Evolutionary conservation across 2,888 invertebrate species (phyloP), one percentile per base, ranked within the genome.

Genomic region (Microplitis manilae): DNA sequence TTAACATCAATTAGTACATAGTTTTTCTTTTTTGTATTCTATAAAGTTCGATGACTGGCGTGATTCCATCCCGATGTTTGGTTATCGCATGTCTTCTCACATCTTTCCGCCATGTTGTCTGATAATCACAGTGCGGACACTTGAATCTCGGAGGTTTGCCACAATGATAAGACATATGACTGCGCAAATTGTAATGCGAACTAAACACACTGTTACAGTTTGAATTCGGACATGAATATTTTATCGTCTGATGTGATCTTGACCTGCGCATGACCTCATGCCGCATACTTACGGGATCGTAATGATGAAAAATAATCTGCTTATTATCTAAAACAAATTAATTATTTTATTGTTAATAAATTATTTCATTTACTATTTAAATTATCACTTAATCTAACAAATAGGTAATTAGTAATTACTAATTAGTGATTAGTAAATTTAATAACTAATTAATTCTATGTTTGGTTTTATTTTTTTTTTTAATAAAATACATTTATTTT

Each of bases 111-210:
- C 89, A 87, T 74, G 85, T 88, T 30, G 89, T 87, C 17, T 86
- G 84, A 74, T 89, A 88, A 62, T 83, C 80, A 72, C 90, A 90
- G 70, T 88, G 87, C 0, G 89, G 89, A 80, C 90, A 90, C 71
- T 86, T 85, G 81, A 89, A 90, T 61, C 87, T 85, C 0, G 89
- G 89, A 73, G 84, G 80, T 75, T 88, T 86, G 5, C 90, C 90
- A 77, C 90, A 90, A 78, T 88, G 86, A 79, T 87, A 88, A 81
- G 87, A 87, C 7, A 87, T 80, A 15, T 89, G 89, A 79, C 86
- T 86, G 74, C 86, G 86, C 50, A 87, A 82, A 84, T 88, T 89
- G 82, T 88, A 87, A 77, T 86, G 86, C 30, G 87, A 84, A 30
- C 86, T 87, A 78, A 89, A 89, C 15, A 83, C 84, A 75, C 86